Base-by-base conservation (phyloP, 37 sponge, comb jelly and placozoan species). In the Aphrocallistes beatrix region DNA sequence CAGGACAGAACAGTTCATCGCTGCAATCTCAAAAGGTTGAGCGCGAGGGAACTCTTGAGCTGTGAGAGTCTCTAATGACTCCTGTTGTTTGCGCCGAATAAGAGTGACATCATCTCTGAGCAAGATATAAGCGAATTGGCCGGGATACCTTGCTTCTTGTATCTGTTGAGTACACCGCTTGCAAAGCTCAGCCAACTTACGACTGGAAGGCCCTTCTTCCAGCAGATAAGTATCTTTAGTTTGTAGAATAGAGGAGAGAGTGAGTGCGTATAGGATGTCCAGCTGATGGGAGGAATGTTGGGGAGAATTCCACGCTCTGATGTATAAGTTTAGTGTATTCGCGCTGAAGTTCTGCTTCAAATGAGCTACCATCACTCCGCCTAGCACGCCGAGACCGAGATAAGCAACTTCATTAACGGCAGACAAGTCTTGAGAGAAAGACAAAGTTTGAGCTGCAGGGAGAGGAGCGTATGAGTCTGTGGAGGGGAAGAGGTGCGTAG, bases 321-420 rank as follows among this genome's bases (percentile, higher is more conserved):
- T 60, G 25, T 25, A 32, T 60, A 28, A 13, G n/a, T 30, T 60
- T 3, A 60, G 25, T 32, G 25, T 32, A 13, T 60, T 60, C 34
- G 75, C 3, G 75, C 75, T 60, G 34, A 60, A 60, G 28, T 60
- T 60, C 75, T 60, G 75, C 25, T 60, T 60, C 75, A 60, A 60
- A 30, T 60, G 75, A 60, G 75, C 75, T 25, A 19, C 25, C 34
- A 60, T 60, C 25, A 28, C 34, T 60, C 75, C 75, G 8, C 17
- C 75, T 60, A 60, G 75, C 6, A 13, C 75, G 6, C 75, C 75
- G 8, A 60, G 75, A 30, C 28, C 34, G 25, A 60, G 75, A 60
- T 32, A 60, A 30, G 75, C 25, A 25, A 60, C 75, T 60, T 30
- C 75, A 13, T 30, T 60, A 3, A 60, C 10, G 21, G 75, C 28